Percentiles rank a stretch among this genome's conserved stretches.
Evolutionary conservation across 2,113 vertebrate genomes (phyloP).

Genomic region (Percina caprodes): DNA sequence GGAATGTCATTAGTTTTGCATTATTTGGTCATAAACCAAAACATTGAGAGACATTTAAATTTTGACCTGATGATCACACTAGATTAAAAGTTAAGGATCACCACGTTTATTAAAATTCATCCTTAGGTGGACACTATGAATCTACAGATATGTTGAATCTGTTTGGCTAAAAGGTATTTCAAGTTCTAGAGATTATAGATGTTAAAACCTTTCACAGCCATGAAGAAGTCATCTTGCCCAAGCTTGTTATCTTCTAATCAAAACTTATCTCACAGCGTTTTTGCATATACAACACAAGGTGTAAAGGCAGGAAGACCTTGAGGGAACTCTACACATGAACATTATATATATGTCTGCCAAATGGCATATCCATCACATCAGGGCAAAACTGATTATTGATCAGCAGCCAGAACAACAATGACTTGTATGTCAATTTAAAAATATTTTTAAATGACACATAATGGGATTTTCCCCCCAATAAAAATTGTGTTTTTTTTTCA

Average conservation of each 20-base stretch:
- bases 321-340: slow-evolving; percentile 33
- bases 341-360: slow-evolving; percentile 22
- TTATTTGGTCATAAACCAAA: neutral
- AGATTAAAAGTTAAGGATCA: neutral
- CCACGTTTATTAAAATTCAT: neutral
- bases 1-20: neutral
- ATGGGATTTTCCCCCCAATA: neutral
- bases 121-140: slow-evolving; percentile 2
- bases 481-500: slow-evolving; percentile 14
- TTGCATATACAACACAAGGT: slow-evolving; percentile 21
- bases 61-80: neutral
- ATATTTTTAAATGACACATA: slow-evolving; percentile 6
- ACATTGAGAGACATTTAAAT: neutral
- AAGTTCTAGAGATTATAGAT: slow-evolving; percentile 46
- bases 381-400: slow-evolving; percentile 55
- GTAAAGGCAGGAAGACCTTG: slow-evolving; percentile 34
- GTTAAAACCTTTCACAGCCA: slow-evolving; percentile 47
- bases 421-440: neutral
- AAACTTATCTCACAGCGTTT: neutral
- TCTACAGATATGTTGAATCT: slow-evolving; percentile 1
- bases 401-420: slow-evolving; percentile 25
- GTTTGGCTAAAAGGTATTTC: slow-evolving; percentile 53
- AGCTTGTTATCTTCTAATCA: slow-evolving; percentile 39
- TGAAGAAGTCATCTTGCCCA: slow-evolving; percentile 27
- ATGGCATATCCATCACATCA: slow-evolving; percentile 48